Evolutionary conservation across 2,888 invertebrate species (phyloP), one percentile per base, ranked within the genome.

Genomic region (Drosophila eohydei): DNA sequence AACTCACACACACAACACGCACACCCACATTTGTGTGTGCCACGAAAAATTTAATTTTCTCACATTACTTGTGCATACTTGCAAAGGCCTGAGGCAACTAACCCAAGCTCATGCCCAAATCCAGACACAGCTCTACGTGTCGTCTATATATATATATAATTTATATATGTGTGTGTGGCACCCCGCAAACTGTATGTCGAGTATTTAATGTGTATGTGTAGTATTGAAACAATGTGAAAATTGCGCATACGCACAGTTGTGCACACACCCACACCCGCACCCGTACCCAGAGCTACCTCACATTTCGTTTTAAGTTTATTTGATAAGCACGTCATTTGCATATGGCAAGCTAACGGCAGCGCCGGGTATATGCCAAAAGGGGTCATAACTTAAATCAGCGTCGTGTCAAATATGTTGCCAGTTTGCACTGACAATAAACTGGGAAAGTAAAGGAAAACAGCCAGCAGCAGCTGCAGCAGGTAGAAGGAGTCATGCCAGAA

Each of bases 221-320:
- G 86, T 81, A 88, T 88, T 81, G 88, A 88, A 88, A 86, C 88
- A 88, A 88, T 86, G 85, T 88, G 88, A 78, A 86, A 86, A 88
- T 86, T 83, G 83, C 86, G 83, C 83, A 88, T 88, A 88, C 85
- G 88, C 85, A 88, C 81, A 66, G 85, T 81, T 74, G 79, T 71
- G 63, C 61, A 30, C 46, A 30, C 50, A 3, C 32, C 4, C 32
- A 32, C 50, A 4, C 40, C 40, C 34, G 4, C 51, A 14, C 52
- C 28, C 14, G 0, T 12, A 5, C 34, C 0, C 12, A 21, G 36
- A 7, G 21, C 8, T 9, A 9, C 26, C 40, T 36, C 52, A 65
- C 65, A 61, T 61, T 50, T 51, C 9, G 68, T 32, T 55, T 69
- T 72, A 71, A 71, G 74, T 85, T 84, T 84, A 88, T 87, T 84